Base-by-base conservation (phyloP, 1,140 invertebrate species). In the Diachasmimorpha longicaudata region DNA sequence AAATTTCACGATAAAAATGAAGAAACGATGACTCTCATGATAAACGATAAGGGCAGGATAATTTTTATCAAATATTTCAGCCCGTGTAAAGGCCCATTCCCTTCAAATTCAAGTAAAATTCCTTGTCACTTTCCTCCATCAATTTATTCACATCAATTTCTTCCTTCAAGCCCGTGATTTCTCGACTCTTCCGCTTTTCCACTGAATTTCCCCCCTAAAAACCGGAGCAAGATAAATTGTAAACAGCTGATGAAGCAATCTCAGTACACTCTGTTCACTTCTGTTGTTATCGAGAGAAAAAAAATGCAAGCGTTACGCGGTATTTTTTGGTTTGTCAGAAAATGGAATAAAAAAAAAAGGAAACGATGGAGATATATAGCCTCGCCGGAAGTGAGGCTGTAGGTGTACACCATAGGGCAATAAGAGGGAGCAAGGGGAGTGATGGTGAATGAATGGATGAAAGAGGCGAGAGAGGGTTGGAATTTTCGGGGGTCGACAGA, bases 161-260 rank as follows among this genome's bases (percentile, higher is more conserved):
- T 31, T 31, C 31, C 31, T 31, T 31, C 31, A 31, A 31, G 6
- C 31, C 44, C 44, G 44, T 46, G 44, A n/a, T 46, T 46, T 46
- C 44, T 11, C 44, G 44, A 46, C 44, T n/a, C n/a, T 14, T 11
- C 44, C 44, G n/a, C 44, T 46, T 46, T 46, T 46, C n/a, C 44
- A 11, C 44, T 9, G 44, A 46, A 14, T 14, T 46, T n/a, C 10
- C n/a, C 44, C 44, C 44, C 4, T 46, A 36, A 68, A 52, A 69
- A 69, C 23, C 14, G 3, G 39, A 69, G n/a, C 14, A 55, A 70
- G 73, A 75, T 69, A 70, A 70, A 70, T 75, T 70, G 73, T 46
- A 75, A 75, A 70, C 46, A 70, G 73, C 73, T 75, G 73, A 75
- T 75, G 73, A 70, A 75, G 73, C 73, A 75, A 70, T 75, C 25